phyloP scores from a whole-genome alignment of 1,140 invertebrate species.

The Lepidotrigona ventralis region DNA sequence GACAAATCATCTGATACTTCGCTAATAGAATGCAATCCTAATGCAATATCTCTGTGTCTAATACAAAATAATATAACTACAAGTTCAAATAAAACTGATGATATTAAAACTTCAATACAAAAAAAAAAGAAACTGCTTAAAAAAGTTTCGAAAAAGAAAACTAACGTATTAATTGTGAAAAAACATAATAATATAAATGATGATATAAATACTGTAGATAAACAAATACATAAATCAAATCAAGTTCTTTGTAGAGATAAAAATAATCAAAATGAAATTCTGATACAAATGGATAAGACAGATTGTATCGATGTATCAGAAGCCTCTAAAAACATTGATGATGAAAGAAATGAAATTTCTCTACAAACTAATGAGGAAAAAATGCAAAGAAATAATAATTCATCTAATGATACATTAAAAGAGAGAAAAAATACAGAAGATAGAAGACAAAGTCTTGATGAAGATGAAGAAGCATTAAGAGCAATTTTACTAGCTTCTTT shows the following conservation, averaged over 20 bases:
- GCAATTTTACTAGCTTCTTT: conserved; percentile 74
- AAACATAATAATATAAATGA: not conserved
- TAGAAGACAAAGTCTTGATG: conserved; percentile 72
- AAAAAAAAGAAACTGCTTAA: conserved; percentile 40
- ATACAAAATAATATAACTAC: not conserved
- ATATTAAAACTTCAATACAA: not conserved
- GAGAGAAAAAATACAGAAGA: conserved; percentile 5
- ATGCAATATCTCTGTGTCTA: not conserved
- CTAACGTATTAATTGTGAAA: not conserved
- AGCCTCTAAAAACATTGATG: not conserved
- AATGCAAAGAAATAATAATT: not conserved
- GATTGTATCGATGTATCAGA: not conserved
- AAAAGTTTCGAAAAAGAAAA: conserved; percentile 8
- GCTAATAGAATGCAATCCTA: not conserved
- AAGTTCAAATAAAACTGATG: conserved; percentile 6
- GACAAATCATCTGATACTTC: not conserved
- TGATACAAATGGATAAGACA: not conserved
- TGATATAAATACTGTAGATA: conserved; percentile 18
- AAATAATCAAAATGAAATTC: not conserved
- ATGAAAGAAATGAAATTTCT: conserved; percentile 4
- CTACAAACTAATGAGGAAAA: not conserved
- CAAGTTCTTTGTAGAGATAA: conserved; percentile 12
- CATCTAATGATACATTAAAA: not conserved
- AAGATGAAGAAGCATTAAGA: conserved; percentile 75
- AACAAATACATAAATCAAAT: not conserved